These are phyloP conservation scores for Erebia palarica DNA, from an alignment of 2,888 invertebrate species.

Conservation along the genomic window DNA sequence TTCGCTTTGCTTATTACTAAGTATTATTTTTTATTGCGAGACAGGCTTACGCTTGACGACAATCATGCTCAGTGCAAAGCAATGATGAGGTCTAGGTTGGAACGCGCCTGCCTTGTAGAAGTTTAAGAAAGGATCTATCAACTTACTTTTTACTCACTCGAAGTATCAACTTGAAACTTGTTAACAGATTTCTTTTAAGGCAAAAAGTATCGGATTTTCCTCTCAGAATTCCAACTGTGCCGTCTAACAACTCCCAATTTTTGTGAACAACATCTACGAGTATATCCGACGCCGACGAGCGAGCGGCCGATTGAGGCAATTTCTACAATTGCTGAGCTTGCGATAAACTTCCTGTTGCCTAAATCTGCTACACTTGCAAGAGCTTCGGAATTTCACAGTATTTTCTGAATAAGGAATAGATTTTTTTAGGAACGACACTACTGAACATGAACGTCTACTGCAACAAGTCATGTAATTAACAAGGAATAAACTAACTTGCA, in stretches of 20 bases:
- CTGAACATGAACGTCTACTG: background rate
- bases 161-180: no score
- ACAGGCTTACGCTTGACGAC: no score
- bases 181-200: no score
- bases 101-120: no score
- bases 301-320: background rate
- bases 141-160: no score
- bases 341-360: background rate
- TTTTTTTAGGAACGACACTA: background rate
- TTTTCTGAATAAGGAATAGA: background rate
- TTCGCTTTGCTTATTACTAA: no score
- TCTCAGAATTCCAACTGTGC: background rate
- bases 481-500: no score
- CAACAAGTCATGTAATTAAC: background rate
- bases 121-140: no score
- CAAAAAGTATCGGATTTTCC: no score
- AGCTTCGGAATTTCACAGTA: background rate
- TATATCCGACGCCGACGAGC: background rate
- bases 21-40: no score
- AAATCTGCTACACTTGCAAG: conserved; percentile 6
- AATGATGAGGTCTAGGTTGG: no score
- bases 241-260: background rate
- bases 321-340: background rate
- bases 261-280: background rate
- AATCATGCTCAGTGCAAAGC: no score